Evolutionary conservation across 2,113 vertebrate species (phyloP), one percentile per base, ranked within the genome.

Genomic region (Paradoxurus hermaphroditus): DNA sequence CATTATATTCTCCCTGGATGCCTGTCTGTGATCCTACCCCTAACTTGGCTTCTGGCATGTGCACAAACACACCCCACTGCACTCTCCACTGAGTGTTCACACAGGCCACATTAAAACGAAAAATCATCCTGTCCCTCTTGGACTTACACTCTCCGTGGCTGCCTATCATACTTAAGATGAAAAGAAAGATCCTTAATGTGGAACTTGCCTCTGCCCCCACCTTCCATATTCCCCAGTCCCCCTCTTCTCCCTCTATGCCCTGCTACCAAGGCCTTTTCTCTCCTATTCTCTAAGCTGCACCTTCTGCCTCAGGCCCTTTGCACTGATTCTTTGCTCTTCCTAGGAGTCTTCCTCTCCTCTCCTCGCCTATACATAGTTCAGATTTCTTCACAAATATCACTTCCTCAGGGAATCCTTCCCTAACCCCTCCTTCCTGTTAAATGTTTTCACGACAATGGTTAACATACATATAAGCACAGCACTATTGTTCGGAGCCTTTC

Each of bases 291-390:
- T 87, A 34, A 73, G 21, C 9, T 39, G 9, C 51, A 46, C 29
- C 44, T 91, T 83, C 62, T 84, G 46, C 65, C 36, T 83, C 62
- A 62, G 91, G 46, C 78, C 88, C 85, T 91, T 94, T 91, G 82
- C 70, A 72, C 34, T n/a, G 49, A 31, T 56, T 73, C 77, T 51
- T 85, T 65, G 21, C 14, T 68, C 36, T 41, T 31, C 44, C 63
- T 51, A 46, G 49, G n/a, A 84, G 51, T 91, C 63, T 46, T 8
- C 3, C 63, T 12, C 7, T 21, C 29, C 15, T 4, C 62, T 15
- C 49, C 25, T 77, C n/a, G 36, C 59, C 36, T 27, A 41, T 9
- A 39, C 18, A 29, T 4, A 67, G 23, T 63, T 86, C 67, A 59
- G 46, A 77, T 70, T 75, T 90, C 79, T 67, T 91, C 39, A 91